Conservation (phyloP, 2,888 invertebrate species). For the Pristionchus japonicus region DNA sequence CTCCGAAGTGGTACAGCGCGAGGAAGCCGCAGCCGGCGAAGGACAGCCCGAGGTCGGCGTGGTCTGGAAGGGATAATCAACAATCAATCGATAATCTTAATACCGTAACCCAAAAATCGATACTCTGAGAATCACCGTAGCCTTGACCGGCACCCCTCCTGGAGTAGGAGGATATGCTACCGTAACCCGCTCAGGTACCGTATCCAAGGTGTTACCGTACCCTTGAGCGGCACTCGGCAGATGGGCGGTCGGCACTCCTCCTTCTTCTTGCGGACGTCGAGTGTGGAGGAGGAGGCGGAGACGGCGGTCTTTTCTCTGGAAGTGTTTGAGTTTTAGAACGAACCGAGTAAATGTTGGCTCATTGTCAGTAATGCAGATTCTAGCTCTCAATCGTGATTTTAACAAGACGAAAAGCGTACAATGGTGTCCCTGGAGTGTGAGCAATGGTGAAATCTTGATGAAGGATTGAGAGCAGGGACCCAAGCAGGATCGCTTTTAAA, state of each 20-base stretch:
- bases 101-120: neutral
- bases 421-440: neutral
- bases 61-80: slow-evolving; percentile 3
- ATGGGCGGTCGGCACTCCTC: slow-evolving; percentile 48
- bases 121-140: neutral
- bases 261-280: neutral
- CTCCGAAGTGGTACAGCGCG: slow-evolving; percentile 72
- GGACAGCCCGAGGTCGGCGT: slow-evolving; percentile 57
- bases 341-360: too few species aligned
- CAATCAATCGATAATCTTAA: neutral
- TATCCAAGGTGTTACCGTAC: too few species aligned
- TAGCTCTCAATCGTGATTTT: too few species aligned
- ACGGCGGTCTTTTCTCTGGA: neutral
- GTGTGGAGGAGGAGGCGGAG: neutral
- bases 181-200: too few species aligned
- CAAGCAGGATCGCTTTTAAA: neutral
- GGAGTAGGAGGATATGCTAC: neutral
- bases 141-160: neutral
- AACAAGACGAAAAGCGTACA: neutral
- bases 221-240: slow-evolving; percentile 45
- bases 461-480: neutral
- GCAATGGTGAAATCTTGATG: neutral
- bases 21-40: slow-evolving; percentile 72
- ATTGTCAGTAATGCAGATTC: too few species aligned
- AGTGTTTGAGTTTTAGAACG: neutral